These are phyloP conservation scores for Drosophila algonquin DNA, from an alignment of 2,888 invertebrate species.

Conservation along the genomic window DNA sequence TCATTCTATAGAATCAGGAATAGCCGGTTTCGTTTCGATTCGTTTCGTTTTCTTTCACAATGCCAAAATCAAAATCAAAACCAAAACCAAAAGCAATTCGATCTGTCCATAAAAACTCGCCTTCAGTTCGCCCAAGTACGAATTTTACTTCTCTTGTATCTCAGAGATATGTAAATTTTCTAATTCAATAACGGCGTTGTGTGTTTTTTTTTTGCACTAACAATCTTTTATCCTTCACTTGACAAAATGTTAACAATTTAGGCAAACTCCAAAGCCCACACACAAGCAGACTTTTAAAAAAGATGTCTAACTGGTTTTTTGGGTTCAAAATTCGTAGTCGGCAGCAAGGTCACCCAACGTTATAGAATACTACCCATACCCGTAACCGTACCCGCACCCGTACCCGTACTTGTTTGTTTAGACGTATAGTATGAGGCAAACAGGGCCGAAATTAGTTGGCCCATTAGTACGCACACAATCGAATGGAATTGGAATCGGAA, in stretches of 20 bases:
- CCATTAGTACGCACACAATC: conserved; percentile 37
- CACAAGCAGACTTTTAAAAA: conserved; percentile 1
- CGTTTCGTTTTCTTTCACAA: conserved; percentile 53
- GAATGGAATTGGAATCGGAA: conserved; percentile 25
- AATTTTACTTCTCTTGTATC: conserved; percentile 26
- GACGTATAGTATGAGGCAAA: conserved; percentile 2
- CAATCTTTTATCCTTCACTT: conserved; percentile 53
- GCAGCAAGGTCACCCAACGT: conserved; percentile 29
- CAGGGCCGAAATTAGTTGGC: conserved; percentile 44
- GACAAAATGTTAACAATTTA: conserved; percentile 56
- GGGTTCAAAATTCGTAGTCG: conserved; percentile 31
- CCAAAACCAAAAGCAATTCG: conserved; percentile 8
- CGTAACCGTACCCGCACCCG: no score
- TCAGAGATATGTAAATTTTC: conserved; percentile 42
- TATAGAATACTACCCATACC: conserved; percentile 17
- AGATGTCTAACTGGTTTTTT: conserved; percentile 71
- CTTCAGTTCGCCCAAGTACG: conserved; percentile 42
- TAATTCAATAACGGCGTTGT: conserved; percentile 56
- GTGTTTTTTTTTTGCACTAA: conserved; percentile 41
- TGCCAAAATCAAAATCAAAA: conserved; percentile 35
- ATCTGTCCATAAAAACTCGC: conserved; percentile 34
- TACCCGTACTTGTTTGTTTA: conserved; percentile 7
- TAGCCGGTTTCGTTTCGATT: conserved; percentile 58
- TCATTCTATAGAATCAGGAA: conserved; percentile 58
- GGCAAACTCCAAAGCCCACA: conserved; percentile 24